Evolutionary conservation across 2,797 vertebrate genomes (phyloP).

Genomic region (Epinephelus awoara): DNA sequence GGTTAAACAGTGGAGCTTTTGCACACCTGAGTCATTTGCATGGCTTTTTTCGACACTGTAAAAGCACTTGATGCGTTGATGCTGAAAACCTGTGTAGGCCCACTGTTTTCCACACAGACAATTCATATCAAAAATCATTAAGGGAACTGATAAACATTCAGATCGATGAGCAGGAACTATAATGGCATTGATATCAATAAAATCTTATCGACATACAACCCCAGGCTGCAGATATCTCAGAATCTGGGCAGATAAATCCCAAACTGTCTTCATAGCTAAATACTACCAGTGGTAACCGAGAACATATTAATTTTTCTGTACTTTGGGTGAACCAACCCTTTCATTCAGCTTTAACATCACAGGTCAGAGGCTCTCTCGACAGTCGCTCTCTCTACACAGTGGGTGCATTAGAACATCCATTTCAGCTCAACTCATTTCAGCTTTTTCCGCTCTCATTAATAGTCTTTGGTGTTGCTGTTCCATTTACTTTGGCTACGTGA

Average conservation of each 20-base stretch:
- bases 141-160: no score
- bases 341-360: conserved; percentile 2
- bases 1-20: no score
- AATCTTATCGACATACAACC: no score
- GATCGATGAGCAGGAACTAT: no score
- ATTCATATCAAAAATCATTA: no score
- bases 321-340: conserved; percentile 4
- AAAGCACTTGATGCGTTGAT: no score
- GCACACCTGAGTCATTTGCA: no score
- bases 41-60: no score
- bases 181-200: no score
- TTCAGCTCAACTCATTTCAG: conserved; percentile 18
- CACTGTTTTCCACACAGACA: no score
- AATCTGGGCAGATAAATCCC: background rate
- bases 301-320: background rate
- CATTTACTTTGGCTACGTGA: conserved; percentile 64
- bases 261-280: background rate
- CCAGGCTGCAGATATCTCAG: background rate
- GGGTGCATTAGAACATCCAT: conserved; percentile 7
- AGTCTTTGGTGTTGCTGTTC: conserved; percentile 50
- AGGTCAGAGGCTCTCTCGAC: conserved; percentile 6
- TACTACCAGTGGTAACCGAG: no score
- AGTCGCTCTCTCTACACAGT: background rate
- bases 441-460: conserved; percentile 56
- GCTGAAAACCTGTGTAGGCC: no score